Evolutionary conservation across 2,113 vertebrate species (phyloP).

Genomic region (Acanthisitta chloris): DNA sequence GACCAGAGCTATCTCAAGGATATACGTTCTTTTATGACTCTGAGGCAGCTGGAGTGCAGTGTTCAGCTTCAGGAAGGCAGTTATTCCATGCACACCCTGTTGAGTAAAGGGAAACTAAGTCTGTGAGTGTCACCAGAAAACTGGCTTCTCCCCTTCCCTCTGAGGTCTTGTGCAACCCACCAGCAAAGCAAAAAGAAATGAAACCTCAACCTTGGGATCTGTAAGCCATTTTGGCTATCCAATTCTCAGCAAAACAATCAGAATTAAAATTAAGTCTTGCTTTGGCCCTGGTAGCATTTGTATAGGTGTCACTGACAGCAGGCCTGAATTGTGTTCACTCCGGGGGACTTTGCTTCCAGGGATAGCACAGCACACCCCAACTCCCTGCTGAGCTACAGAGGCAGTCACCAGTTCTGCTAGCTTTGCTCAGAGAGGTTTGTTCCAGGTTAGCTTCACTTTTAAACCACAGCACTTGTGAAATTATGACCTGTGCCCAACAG

Average conservation of each 20-base stretch:
- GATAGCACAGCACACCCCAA: background rate
- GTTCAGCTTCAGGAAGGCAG: background rate
- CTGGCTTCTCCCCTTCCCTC: background rate
- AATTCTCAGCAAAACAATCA: background rate
- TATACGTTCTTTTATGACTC: background rate
- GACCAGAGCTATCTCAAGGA: background rate
- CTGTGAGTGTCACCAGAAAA: background rate
- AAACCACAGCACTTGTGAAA: background rate
- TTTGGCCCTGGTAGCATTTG: background rate
- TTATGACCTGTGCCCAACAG: background rate
- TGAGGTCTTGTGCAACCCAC: background rate
- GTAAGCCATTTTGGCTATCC: background rate
- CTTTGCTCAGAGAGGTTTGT: background rate
- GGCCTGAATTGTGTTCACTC: rapidly evolving
- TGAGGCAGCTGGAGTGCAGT: background rate
- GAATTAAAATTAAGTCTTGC: background rate
- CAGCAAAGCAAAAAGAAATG: background rate
- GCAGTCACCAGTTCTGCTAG: background rate
- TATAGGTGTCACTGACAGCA: background rate
- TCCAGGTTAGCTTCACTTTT: background rate
- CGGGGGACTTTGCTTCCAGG: background rate
- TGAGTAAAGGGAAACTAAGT: background rate
- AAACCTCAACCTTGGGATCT: background rate
- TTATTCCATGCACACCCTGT: background rate
- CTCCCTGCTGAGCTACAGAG: too few species aligned